Evolutionary conservation across 1,140 invertebrate species (phyloP).

Genomic region (Drosophila equinoxialis): DNA sequence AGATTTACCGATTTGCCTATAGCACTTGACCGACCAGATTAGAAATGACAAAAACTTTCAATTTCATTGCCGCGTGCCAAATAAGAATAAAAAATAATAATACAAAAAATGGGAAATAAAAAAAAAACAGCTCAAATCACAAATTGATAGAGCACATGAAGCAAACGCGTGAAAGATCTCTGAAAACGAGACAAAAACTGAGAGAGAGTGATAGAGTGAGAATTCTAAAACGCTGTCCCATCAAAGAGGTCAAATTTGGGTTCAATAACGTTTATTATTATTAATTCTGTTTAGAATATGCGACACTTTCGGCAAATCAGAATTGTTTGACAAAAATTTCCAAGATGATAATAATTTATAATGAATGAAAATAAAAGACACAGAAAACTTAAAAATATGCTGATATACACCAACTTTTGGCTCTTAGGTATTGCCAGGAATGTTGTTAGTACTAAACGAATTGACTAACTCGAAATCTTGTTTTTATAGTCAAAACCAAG

Average conservation of each 20-base stretch:
- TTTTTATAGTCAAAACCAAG: too few relatives aligned
- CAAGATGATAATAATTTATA: not conserved
- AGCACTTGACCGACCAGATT: slow-evolving; percentile 9
- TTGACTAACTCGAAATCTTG: too few relatives aligned
- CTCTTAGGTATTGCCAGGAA: too few relatives aligned
- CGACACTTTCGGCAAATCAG: not conserved
- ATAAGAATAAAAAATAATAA: not conserved
- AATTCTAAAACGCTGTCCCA: slow-evolving; percentile 9
- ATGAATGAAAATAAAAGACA: not conserved
- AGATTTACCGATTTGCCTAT: slow-evolving; percentile 5
- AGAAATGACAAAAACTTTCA: slow-evolving; percentile 23
- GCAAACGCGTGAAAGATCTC: slow-evolving; percentile 1
- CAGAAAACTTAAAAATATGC: not conserved
- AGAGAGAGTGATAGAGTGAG: too few relatives aligned
- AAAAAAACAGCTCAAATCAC: not conserved
- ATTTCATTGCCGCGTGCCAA: slow-evolving; percentile 15
- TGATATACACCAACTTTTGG: not conserved
- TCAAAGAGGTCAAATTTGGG: slow-evolving; percentile 23
- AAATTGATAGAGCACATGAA: slow-evolving; percentile 21
- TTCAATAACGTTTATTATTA: slow-evolving; percentile 23
- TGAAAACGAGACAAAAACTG: too few relatives aligned
- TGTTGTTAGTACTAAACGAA: too few relatives aligned
- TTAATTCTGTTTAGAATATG: not conserved
- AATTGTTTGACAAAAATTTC: slow-evolving; percentile 6
- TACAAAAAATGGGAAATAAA: not conserved